A percentile compares a stretch with the other conserved stretches of the same genome.
Evolutionary conservation across 2,888 invertebrate species (phyloP).

Genomic region (Acleris literana): DNA sequence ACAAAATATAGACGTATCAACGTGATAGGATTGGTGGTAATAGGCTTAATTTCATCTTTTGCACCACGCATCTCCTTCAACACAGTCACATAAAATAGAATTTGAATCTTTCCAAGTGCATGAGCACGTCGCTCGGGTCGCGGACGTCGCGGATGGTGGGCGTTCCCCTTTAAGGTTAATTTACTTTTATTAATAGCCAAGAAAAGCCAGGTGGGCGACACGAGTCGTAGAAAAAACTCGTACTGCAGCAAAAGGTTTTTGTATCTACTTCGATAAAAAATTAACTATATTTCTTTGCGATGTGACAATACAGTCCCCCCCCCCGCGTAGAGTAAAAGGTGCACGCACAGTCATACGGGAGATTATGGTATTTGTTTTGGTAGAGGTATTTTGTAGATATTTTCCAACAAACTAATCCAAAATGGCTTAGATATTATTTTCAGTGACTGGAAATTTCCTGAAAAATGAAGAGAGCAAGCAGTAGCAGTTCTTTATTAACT

Average conservation of each 20-base stretch:
- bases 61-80: not conserved
- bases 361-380: too few relatives aligned
- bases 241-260: constrained; percentile 7
- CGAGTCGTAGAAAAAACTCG: constrained; percentile 47
- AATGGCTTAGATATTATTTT: too few relatives aligned
- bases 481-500: too few relatives aligned
- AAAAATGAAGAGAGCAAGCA: too few relatives aligned
- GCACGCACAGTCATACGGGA: too few relatives aligned
- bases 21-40: not conserved
- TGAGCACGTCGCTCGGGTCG: not conserved
- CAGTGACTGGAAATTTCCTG: too few relatives aligned
- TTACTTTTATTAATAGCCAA: constrained; percentile 46
- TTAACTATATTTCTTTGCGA: not conserved
- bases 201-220: constrained; percentile 49
- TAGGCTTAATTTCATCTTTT: not conserved
- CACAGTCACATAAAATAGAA: not conserved
- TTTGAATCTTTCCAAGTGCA: not conserved
- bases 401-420: too few relatives aligned
- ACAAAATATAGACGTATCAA: not conserved
- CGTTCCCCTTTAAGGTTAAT: constrained; percentile 51
- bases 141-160: constrained; percentile 31
- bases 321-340: too few relatives aligned
- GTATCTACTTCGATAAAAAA: constrained; percentile 10
- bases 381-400: too few relatives aligned
- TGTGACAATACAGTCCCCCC: too few relatives aligned